Evolutionary conservation across 2,797 vertebrate genomes (phyloP), one percentile per base, ranked within the genome.

Genomic region (Bovichtus diacanthus): DNA sequence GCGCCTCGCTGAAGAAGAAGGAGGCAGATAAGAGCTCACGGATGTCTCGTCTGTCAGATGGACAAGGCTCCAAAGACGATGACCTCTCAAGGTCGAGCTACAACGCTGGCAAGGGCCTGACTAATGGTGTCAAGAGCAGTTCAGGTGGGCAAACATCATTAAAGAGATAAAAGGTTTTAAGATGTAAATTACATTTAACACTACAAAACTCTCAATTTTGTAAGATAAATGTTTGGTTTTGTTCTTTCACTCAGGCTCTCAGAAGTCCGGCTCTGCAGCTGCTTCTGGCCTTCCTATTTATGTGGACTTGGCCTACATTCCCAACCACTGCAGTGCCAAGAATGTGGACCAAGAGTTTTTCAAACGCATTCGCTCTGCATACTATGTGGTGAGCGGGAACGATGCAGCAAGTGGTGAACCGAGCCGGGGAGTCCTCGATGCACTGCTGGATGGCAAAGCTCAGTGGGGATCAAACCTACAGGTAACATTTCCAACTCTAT

Each of bases 291-390:
- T 96, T 21, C 96, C 98, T 0, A 95, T 99, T 68, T 99, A 99
- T 1, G 97, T 99, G 86, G 98, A 99, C 93, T 87, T 99, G 90
- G 98, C 98, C 64, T 99, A 99, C 89, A 96, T 99, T 91, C 98
- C 98, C 51, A 99, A 99, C 93, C 98, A 99, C 79, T 99, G 98
- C 94, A 99, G 97, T 41, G 97, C 96, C 77, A 99, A 99, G 95
- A 99, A 99, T 62, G 96, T 97, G 11, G 98, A 99, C 84, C 96
- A 96, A 12, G 98, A 99, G 90, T 99, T 99, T 91, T 99, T 99
- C 94, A 97, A 95, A 81, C 95, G 97, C 11, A 92, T 99, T 49
- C 96, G 98, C 64, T 97, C 98, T 0, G 95, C 97, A 0, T 99
- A 99, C 53, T 99, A 99, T 5, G 98, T 99, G 74, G 97, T 99